Conservation (phyloP, 2,797 vertebrate species). For the Bryconaethiops microstoma region DNA sequence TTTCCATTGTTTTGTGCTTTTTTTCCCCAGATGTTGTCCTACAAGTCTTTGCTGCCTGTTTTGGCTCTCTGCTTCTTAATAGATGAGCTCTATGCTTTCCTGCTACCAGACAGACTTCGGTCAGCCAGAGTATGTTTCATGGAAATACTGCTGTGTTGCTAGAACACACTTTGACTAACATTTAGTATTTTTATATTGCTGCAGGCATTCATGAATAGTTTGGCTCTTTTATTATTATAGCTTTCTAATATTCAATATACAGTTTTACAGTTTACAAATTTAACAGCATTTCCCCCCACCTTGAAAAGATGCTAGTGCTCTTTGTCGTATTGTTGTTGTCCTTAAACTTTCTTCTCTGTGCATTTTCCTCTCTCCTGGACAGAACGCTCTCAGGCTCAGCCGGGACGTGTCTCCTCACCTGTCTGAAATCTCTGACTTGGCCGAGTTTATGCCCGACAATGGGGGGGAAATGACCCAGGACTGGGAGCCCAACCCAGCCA, state of each 20-base stretch:
- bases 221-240: no score
- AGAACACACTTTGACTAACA: not conserved
- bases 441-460: constrained; percentile 70
- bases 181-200: not conserved
- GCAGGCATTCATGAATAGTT: not conserved
- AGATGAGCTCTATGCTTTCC: constrained; percentile 67
- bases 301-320: not conserved
- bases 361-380: not conserved
- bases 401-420: constrained; percentile 62
- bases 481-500: constrained; percentile 47
- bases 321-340: not conserved
- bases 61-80: constrained; percentile 71
- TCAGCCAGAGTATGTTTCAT: constrained; percentile 66
- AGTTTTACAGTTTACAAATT: no score
- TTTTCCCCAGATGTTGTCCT: constrained; percentile 71
- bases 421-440: constrained; percentile 61
- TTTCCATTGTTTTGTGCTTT: constrained; percentile 1
- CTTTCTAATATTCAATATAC: no score
- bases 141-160: not conserved
- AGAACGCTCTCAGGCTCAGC: constrained; percentile 69
- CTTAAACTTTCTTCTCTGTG: not conserved
- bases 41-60: constrained; percentile 66
- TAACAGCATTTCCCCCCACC: no score
- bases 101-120: constrained; percentile 60
- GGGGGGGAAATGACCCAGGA: constrained; percentile 59